Conservation (phyloP, 2,113 vertebrate species). For the Alosa alosa region DNA sequence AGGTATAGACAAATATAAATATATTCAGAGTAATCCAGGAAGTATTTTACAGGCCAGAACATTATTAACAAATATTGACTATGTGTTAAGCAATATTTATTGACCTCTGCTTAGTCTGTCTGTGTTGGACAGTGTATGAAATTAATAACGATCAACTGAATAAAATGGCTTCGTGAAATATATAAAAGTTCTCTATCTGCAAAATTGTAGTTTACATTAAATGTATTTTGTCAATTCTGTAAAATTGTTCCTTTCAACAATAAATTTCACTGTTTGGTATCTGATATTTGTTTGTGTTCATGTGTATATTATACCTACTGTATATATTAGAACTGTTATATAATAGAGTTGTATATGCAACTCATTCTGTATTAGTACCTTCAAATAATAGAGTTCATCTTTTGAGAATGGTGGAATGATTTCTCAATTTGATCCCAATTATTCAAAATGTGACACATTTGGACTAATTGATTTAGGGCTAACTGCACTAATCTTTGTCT, state of each 20-base stretch:
- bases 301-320: background rate
- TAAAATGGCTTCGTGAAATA: conserved; percentile 36
- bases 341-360: too few relatives aligned
- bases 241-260: conserved; percentile 72
- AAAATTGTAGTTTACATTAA: conserved; percentile 82
- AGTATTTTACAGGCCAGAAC: conserved; percentile 46
- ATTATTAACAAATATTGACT: conserved; percentile 54
- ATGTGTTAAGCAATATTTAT: conserved; percentile 67
- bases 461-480: too few relatives aligned
- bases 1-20: conserved; percentile 62
- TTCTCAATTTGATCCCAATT: too few relatives aligned
- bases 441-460: too few relatives aligned
- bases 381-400: too few relatives aligned
- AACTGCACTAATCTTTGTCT: too few relatives aligned
- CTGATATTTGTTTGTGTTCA: background rate
- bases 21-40: conserved; percentile 55
- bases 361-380: too few relatives aligned
- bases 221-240: conserved; percentile 73
- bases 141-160: background rate
- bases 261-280: conserved; percentile 54
- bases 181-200: conserved; percentile 74
- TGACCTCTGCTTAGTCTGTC: conserved; percentile 50
- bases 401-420: too few relatives aligned
- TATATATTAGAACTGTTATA: background rate
- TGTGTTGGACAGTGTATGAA: background rate